These are phyloP conservation scores for Osmerus mordax DNA, from an alignment of 2,113 vertebrate species.

Conservation along the genomic window DNA sequence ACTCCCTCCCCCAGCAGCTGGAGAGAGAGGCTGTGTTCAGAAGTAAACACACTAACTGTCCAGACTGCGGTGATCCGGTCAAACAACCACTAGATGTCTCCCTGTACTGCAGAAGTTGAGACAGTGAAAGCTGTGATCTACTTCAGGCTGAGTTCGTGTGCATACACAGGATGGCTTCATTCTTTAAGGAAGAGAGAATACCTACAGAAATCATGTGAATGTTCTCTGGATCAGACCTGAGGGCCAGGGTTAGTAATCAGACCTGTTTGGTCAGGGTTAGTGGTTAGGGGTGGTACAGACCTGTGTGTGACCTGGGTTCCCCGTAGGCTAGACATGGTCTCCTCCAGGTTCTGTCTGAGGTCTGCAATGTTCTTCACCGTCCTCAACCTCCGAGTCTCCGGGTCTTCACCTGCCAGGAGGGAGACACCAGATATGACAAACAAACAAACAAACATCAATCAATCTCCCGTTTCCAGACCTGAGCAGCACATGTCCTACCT, in stretches of 20 bases:
- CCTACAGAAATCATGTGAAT: no score
- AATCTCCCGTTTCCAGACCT: background rate
- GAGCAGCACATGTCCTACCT: background rate
- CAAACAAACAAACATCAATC: background rate
- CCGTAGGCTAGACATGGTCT: constrained; percentile 93
- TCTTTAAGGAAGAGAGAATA: no score
- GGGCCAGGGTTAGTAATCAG: no score
- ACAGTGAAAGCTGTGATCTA: background rate
- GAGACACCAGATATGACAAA: background rate
- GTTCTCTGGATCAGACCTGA: no score
- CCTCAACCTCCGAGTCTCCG: constrained; percentile 84
- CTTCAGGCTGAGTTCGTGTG: no score
- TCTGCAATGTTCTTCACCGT: constrained; percentile 96
- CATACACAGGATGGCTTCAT: no score
- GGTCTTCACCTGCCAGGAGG: constrained; percentile 79
- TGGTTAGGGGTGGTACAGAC: background rate
- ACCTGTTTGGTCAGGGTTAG: no score
- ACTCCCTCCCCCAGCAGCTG: no score
- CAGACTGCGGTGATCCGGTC: background rate
- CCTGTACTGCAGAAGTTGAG: background rate
- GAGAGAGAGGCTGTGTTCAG: no score
- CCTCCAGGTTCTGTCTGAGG: constrained; percentile 92
- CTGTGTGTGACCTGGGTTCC: constrained; percentile 90
- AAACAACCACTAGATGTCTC: constrained; percentile 3
- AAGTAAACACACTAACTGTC: background rate